Evolutionary conservation across 1,140 invertebrate genomes (phyloP), one percentile per base, ranked within the genome.

Genomic region (Tetramorium simillimum): DNA sequence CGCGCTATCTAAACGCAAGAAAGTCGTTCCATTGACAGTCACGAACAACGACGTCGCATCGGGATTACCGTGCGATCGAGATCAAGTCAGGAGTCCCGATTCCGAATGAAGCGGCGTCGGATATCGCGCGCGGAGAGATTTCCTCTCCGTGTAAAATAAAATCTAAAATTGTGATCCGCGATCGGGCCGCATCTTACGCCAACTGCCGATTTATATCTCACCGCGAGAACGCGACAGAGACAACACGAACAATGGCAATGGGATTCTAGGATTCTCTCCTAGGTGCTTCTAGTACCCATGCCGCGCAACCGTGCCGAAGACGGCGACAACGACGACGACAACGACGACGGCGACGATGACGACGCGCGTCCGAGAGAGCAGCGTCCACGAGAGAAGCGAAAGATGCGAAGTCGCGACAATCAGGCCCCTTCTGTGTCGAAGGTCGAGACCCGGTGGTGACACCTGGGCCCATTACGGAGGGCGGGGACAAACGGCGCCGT

Each of bases 341-440:
- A 75, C 7, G 14, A 37, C 24, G 7, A 33, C 9, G 56, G 16
- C 58, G 58, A 33, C 14, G 58, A 60, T 0, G n/a, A 43, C n/a
- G 63, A 43, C 65, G 78, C 37, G 65, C 10, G 49, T 60, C 53
- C 80, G 67, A 73, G 80, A 84, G 78, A 84, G 78, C 78, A 82
- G 78, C 78, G 37, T 81, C 78, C 78, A 82, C 78, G 78, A 56
- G 65, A 56, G 51, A 69, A 70, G 37, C 77, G 78, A 82, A 43
- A 58, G 37, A 69, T 53, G 67, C 67, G 24, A 82, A 73, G 40
- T 73, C 80, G 67, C 67, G 40, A 60, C 40, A 60, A 84, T 84
- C 40, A 62, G 69, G 53, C 69, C 40, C 18, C 37, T 73, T 75
- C n/a, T 62, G 53, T 33, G 40, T 24, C 43, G 46, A 72, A 60